Base-by-base conservation (phyloP, 1,140 invertebrate genomes). In the Diploscapter pachys region DNA sequence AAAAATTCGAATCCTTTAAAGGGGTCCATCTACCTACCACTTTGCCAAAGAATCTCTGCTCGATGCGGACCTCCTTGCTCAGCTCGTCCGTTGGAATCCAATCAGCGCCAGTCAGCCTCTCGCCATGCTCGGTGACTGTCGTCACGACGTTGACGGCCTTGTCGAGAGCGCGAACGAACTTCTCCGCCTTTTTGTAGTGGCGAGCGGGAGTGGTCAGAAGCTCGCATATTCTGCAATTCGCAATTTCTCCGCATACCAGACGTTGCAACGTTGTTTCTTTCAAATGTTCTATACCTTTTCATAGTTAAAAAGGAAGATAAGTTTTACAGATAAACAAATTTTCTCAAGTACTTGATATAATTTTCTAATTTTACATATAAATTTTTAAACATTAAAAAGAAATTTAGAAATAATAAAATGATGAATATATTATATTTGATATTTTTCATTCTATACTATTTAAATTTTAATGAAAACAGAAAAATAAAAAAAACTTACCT, bases 91-190 rank as follows among this genome's bases (percentile, higher is more conserved):
- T 73, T 56, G 61, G 57, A 69, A 50, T 61, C 11, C 68, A 62
- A 50, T 76, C 74, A 55, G 72, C 57, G 49, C 69, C 74, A 9
- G 50, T 71, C 50, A 68, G 51, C 63, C 63, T 65, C 9, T 77
- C 48, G 50, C 79, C 79, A 64, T 72, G 55, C 63, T 77, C 64
- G 13, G 75, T 72, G 6, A 82, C 13, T 50, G 55, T 65, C 63
- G 55, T 74, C n/a, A 83, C 82, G 9, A 82, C 82, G 62, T 82
- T 82, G 63, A 82, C 80, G 71, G 74, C 82, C 67, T 82, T 82
- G 59, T 82, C 81, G 4, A 82, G 52, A 4, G 81, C 81, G 3
- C 82, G 80, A 51, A 83, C 76, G 64, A 68, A 83, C 50, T 79
- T 82, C 4, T 79, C 81, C 2, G 81, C 76, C n/a, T 51, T 71